Evolutionary conservation across 2,797 vertebrate species (phyloP).

Genomic region (Girardinus metallicus): DNA sequence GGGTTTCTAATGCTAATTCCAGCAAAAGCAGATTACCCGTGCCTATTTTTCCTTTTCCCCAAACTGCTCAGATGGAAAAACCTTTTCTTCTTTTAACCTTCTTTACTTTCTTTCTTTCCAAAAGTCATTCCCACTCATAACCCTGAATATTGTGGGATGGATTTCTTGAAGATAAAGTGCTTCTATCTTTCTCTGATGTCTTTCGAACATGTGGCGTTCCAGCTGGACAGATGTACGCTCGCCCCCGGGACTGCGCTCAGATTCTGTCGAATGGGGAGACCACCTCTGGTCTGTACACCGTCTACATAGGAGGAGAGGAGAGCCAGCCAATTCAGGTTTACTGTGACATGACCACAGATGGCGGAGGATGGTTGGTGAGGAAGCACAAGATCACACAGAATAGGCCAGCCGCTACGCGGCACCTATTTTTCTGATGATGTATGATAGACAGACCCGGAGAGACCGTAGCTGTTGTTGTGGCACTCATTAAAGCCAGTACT

Average conservation of each 20-base stretch:
- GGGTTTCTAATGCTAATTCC: conserved; percentile 21
- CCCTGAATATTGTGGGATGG: neutral
- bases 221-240: conserved; percentile 86
- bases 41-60: conserved; percentile 34
- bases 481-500: conserved; percentile 10
- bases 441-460: neutral
- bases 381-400: neutral
- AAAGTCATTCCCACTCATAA: neutral
- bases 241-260: conserved; percentile 90
- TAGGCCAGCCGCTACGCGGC: neutral
- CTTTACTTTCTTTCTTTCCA: conserved; percentile 6
- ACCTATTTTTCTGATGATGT: conserved; percentile 25
- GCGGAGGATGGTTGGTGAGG: conserved; percentile 95
- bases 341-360: conserved; percentile 94
- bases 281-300: conserved; percentile 86
- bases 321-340: conserved; percentile 86
- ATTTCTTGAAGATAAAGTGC: conserved; percentile 16
- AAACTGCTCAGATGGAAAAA: conserved; percentile 24
- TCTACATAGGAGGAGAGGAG: conserved; percentile 87
- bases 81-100: neutral
- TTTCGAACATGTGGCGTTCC: conserved; percentile 39
- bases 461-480: neutral
- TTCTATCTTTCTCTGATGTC: conserved; percentile 7
- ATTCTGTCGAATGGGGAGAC: conserved; percentile 90
- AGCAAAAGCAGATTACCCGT: conserved; percentile 33